Percentiles rank a stretch among this genome's conserved stretches.
Evolutionary conservation across 30 jellyfish, hydroid and myxozoan species (phyloP).

Genomic region (Mastigias papua): DNA sequence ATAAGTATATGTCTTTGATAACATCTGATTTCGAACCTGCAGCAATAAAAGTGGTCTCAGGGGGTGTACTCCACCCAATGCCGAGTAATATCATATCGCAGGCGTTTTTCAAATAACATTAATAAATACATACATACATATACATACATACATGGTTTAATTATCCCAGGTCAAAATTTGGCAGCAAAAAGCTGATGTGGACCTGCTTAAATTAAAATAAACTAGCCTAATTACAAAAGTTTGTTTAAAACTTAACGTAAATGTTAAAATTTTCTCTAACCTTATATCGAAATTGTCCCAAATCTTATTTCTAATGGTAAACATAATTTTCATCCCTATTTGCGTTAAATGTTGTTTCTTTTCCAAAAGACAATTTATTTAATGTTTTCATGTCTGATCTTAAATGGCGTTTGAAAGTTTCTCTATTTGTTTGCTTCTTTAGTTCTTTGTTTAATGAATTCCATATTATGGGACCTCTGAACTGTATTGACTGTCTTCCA

Average conservation of each 20-base stretch:
- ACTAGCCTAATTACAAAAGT: slow-evolving; percentile 51
- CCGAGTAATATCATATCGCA: background rate
- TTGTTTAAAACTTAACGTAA: slow-evolving; percentile 34
- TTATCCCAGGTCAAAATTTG: slow-evolving; percentile 28
- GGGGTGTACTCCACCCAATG: background rate
- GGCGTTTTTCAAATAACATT: background rate
- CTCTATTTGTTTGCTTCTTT: slow-evolving; percentile 41
- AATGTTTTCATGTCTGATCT: slow-evolving; percentile 45
- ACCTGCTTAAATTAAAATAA: slow-evolving; percentile 43
- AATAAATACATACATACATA: slow-evolving; percentile 61
- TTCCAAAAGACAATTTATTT: slow-evolving; percentile 45
- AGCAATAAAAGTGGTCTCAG: background rate
- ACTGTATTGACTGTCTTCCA: slow-evolving; percentile 61
- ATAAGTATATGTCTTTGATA: background rate
- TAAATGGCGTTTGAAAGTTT: slow-evolving; percentile 51
- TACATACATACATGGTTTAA: slow-evolving; percentile 52
- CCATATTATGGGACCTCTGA: slow-evolving; percentile 49
- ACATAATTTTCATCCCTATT: slow-evolving; percentile 43
- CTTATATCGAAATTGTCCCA: slow-evolving; percentile 13
- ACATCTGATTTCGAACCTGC: background rate
- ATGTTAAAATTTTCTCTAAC: slow-evolving; percentile 41
- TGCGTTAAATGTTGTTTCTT: slow-evolving; percentile 40
- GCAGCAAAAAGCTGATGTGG: slow-evolving; percentile 62
- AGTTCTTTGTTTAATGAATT: slow-evolving; percentile 46
- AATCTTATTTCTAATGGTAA: slow-evolving; percentile 42